Conservation (phyloP, 2,113 vertebrate genomes). For the Gambusia holbrooki region DNA sequence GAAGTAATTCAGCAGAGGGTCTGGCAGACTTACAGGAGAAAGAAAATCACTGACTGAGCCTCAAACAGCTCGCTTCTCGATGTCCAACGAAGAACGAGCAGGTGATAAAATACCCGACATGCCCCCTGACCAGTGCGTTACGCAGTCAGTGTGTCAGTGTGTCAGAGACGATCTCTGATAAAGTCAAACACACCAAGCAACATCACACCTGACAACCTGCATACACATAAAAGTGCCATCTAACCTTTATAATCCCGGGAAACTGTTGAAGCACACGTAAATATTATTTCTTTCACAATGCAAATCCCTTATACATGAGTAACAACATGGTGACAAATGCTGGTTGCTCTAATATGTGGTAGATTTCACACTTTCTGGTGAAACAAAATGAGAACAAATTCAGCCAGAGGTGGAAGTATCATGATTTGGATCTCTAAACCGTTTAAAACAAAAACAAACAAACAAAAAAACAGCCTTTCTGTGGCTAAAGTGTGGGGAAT, state of each 20-base stretch:
- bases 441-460: not conserved
- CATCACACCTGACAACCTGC: not conserved
- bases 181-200: constrained; percentile 13
- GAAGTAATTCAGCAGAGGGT: constrained; percentile 41
- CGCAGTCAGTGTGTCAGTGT: constrained; percentile 42
- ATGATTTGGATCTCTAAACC: no score
- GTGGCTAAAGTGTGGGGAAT: no score
- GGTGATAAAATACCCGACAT: constrained; percentile 10
- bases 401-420: no score
- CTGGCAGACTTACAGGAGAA: constrained; percentile 3
- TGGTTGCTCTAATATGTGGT: not conserved
- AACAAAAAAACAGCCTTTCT: not conserved
- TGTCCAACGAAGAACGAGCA: constrained; percentile 34
- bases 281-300: not conserved
- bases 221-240: not conserved
- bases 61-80: constrained; percentile 20
- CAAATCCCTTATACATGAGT: not conserved
- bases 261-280: not conserved
- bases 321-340: not conserved
- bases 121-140: not conserved
- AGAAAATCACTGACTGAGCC: constrained; percentile 45
- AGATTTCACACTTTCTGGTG: constrained; percentile 1
- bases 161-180: constrained; percentile 8
- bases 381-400: constrained; percentile 10
- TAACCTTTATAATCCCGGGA: not conserved